Conservation (phyloP, 2,797 vertebrate species). For the Lepus townsendii region DNA sequence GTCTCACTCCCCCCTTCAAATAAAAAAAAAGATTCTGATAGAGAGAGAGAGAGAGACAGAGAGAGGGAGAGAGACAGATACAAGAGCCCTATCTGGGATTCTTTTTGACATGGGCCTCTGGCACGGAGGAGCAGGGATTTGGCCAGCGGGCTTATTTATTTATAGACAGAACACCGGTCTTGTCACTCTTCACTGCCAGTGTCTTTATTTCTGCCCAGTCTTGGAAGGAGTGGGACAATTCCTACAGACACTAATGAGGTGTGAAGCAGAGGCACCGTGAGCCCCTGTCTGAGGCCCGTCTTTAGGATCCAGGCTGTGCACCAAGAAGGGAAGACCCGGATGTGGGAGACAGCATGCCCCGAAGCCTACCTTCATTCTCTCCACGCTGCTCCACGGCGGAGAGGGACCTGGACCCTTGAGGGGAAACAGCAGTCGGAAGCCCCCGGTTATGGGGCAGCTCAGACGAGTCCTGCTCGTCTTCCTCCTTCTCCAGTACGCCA, state of each 20-base stretch:
- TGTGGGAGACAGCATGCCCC: background rate
- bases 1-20: too few species aligned
- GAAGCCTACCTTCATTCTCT: slow-evolving; percentile 66
- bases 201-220: background rate
- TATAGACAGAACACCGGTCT: background rate
- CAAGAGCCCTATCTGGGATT: too few species aligned
- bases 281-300: background rate
- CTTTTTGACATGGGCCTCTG: background rate
- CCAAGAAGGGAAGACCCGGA: background rate
- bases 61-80: background rate
- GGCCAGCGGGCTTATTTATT: background rate
- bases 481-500: slow-evolving; percentile 31
- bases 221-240: background rate
- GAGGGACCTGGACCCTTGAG: rapidly evolving
- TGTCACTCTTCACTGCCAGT: background rate
- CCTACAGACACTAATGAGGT: background rate
- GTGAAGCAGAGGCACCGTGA: background rate
- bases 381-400: background rate
- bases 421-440: rapidly evolving
- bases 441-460: rapidly evolving
- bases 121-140: background rate
- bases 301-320: rapidly evolving
- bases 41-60: background rate
- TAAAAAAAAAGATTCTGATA: too few species aligned
- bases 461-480: background rate